Evolutionary conservation across 2,888 invertebrate species (phyloP), one percentile per base, ranked within the genome.

Genomic region (Phengaris alcon): DNA sequence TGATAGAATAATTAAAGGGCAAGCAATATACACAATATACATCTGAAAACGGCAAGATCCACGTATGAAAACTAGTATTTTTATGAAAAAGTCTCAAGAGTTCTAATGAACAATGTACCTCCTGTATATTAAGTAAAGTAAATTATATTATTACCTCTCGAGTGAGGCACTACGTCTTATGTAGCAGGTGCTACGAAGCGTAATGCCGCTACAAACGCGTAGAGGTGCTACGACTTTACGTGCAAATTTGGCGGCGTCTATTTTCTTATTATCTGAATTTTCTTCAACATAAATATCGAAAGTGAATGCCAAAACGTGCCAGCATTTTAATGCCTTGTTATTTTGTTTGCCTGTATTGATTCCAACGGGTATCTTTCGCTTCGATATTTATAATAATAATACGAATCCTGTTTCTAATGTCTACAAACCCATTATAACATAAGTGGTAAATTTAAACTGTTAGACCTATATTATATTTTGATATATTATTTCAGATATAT

Each of bases 181-280:
- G 59, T 22, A 59, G 59, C 57, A 59, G 59, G 59, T 59, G 59
- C 59, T 59, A 59, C 57, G 57, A 15, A 15, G 15, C 15, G 57
- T 15, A 57, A 22, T 9, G 4, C 15, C 57, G 4, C 57, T 57
- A 57, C 59, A 22, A 59, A 59, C 4, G 10, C 59, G 59, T 59
- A 59, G 59, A 59, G 59, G 64, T 13, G 64, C 64, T 64, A 64
- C 64, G 44, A 35, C 6, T 35, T 64, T 64, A 35, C 35, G 35
- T 64, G 64, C 64, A 64, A 35, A 44, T 64, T 64, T 44, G 64
- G 35, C 35, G 9, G 35, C 35, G 35, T 35, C 4, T 5, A 15
- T 64, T 64, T 64, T 59, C 8, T 64, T 64, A 64, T 10, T 22
- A 4, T 59, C 35, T 64, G 13, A 10, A n/a, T 7, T n/a, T n/a